Conservation (phyloP, 2,888 invertebrate genomes). For the Empis stercorea region DNA sequence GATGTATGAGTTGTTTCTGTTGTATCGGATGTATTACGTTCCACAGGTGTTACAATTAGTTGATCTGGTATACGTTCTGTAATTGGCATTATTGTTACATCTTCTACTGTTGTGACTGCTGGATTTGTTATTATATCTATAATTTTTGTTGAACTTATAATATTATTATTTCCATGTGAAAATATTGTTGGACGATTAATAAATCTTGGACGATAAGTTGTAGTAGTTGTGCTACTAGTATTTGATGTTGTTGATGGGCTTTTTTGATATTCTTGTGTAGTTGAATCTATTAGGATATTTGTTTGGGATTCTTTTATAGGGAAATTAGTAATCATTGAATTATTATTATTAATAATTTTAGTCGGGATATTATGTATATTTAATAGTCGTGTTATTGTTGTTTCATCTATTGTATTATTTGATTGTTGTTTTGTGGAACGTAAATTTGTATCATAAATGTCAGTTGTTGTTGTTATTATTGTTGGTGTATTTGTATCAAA, state of each 20-base stretch:
- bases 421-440: not conserved
- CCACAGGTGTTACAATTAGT: conserved; percentile 2
- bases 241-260: not conserved
- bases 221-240: not conserved
- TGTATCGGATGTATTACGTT: not conserved
- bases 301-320: not conserved
- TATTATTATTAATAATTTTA: not conserved
- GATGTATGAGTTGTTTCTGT: conserved; percentile 3
- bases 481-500: conserved; percentile 8
- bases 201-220: not conserved
- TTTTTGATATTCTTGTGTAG: too few species aligned
- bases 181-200: not conserved
- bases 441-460: not conserved
- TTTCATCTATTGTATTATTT: not conserved
- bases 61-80: not conserved
- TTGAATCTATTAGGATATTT: too few species aligned
- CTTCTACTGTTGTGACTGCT: not conserved
- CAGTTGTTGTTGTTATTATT: conserved; percentile 7
- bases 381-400: not conserved
- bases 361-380: not conserved
- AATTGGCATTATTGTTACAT: not conserved
- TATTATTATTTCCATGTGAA: not conserved
- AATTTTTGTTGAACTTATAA: not conserved
- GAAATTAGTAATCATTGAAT: too few species aligned
- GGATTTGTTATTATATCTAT: not conserved